Base-by-base conservation (phyloP, 2,113 vertebrate species). In the Triplophysa rosa region DNA sequence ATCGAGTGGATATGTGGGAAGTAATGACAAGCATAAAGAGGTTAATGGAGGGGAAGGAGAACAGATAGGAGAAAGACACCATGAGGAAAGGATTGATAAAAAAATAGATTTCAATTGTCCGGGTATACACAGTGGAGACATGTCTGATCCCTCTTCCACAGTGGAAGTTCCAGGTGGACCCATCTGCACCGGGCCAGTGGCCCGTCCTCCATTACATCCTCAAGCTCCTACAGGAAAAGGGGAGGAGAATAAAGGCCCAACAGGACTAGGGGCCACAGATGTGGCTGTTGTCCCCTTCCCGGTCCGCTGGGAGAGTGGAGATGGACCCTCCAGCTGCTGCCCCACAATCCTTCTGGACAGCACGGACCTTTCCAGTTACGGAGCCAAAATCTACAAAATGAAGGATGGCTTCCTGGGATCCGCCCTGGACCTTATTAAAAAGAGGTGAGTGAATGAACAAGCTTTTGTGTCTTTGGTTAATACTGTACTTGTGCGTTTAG, bases 401-500 rank as follows among this genome's bases (percentile, higher is more conserved):
- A 96, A 95, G 90, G 93, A 95, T 19, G 95, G 93, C 75, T 92
- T 96, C 84, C 94, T 96, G 74, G 95, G 94, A 68, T 95, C 95
- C 0, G 94, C 94, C 6, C 87, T 96, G 88, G 95, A 95, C 86
- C 95, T 97, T 82, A 95, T 98, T 90, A 96, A 95, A 87, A 96
- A 97, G 89, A 96, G 95, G 95, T 97, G 82, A 90, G 90, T 86
- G 1, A 49, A 0, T 52, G 16, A 66, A 61, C 24, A 4, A 11
- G n/a, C 3, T 24, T 9, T 16, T 62, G 19, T 63, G 26, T 63
- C 33, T 4, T 4, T 63, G 1, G 67, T 26, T 7, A 45, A 45
- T 45, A 45, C 42, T 45, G 14, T 49, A 26, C n/a, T 11, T 68
- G 67, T n/a, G 17, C 9, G 29, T 69, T 54, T 10, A 26, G 8